Conservation (phyloP, 2,888 invertebrate species). For the Hetaerina titia region DNA sequence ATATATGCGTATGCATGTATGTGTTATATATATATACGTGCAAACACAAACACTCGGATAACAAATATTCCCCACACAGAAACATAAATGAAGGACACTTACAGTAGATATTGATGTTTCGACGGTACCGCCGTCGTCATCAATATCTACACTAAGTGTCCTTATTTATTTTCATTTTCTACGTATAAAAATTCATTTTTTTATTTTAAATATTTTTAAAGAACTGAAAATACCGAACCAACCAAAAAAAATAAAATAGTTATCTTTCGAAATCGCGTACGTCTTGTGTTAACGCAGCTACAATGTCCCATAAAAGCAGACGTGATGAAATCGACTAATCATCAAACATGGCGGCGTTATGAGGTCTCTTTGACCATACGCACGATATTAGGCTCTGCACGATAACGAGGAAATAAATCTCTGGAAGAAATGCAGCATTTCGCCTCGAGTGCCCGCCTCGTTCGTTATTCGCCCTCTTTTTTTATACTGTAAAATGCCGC, state of each 20-base stretch:
- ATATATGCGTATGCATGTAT: too few species aligned
- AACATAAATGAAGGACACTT: too few species aligned
- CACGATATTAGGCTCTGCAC: not conserved
- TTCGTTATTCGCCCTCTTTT: constrained; percentile 22
- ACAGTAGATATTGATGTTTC: too few species aligned
- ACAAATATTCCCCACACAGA: too few species aligned
- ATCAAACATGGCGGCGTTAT: constrained; percentile 21
- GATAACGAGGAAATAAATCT: constrained; percentile 39
- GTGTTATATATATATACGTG: too few species aligned
- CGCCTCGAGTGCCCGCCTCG: not conserved
- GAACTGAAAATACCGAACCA: too few species aligned
- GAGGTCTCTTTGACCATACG: not conserved
- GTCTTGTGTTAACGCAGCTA: not conserved
- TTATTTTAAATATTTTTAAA: too few species aligned
- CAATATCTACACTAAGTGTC: too few species aligned
- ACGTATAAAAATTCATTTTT: too few species aligned
- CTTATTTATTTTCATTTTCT: too few species aligned
- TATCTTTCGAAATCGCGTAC: not conserved
- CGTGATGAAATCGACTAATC: constrained; percentile 32
- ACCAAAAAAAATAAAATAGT: not conserved
- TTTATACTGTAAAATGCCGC: constrained; percentile 18
- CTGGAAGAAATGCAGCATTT: constrained; percentile 42
- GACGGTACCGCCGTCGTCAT: too few species aligned
- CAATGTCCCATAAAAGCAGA: not conserved
- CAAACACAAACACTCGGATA: too few species aligned